Conservation (phyloP, 2,888 invertebrate species). For the Andrena minutula region DNA sequence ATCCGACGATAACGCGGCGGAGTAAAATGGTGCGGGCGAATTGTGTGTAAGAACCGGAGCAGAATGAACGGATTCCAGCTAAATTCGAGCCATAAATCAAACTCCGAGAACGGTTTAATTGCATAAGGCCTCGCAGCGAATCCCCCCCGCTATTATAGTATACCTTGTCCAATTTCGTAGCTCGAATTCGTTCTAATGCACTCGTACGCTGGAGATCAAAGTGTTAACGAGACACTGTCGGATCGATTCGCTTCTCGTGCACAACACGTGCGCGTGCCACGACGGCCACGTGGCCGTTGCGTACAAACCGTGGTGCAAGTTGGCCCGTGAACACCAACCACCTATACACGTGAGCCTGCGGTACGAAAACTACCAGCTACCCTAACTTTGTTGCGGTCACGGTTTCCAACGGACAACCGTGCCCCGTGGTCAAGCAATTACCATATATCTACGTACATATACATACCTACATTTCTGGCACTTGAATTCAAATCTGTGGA, state of each 20-base stretch:
- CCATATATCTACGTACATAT: neutral
- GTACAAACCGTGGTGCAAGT: slow-evolving; percentile 27
- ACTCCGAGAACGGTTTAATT: slow-evolving; percentile 12
- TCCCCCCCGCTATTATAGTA: too few relatives aligned
- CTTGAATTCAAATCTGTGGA: neutral
- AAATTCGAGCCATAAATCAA: slow-evolving; percentile 8
- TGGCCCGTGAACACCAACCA: slow-evolving; percentile 33
- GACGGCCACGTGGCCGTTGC: slow-evolving; percentile 62
- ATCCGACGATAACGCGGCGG: neutral
- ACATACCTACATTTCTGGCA: neutral
- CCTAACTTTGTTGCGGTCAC: slow-evolving; percentile 43
- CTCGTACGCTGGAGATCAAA: slow-evolving; percentile 49
- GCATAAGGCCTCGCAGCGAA: slow-evolving; percentile 7
- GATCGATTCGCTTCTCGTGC: slow-evolving; percentile 57
- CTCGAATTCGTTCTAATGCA: slow-evolving; percentile 36
- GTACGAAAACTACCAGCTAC: slow-evolving; percentile 45
- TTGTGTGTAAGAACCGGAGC: neutral
- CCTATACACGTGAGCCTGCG: slow-evolving; percentile 58
- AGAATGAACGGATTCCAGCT: neutral
- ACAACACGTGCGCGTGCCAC: slow-evolving; percentile 60
- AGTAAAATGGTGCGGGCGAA: neutral
- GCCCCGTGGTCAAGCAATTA: slow-evolving; percentile 19
- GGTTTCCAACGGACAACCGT: neutral
- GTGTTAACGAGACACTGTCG: slow-evolving; percentile 52
- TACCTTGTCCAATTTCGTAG: slow-evolving; percentile 27